Evolutionary conservation across 2,888 invertebrate genomes (phyloP).

Genomic region (Mesochorus sp.): DNA sequence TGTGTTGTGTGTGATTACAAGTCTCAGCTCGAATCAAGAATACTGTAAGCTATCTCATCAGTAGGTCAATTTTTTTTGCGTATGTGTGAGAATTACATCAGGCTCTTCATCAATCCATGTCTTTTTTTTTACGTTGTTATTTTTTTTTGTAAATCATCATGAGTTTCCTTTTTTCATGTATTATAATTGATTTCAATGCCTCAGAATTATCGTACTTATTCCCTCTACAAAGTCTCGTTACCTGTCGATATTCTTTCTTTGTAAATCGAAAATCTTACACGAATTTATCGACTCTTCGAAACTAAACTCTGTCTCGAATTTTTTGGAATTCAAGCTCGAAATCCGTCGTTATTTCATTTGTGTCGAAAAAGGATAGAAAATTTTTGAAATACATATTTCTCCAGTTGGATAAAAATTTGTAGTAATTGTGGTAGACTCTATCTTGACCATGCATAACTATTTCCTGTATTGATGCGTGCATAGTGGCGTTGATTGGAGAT

Average conservation of each 20-base stretch:
- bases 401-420: conserved; percentile 28
- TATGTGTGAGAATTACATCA: conserved; percentile 35
- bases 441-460: conserved; percentile 70
- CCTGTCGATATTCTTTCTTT: neutral
- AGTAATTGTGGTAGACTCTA: conserved; percentile 57
- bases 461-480: conserved; percentile 76
- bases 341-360: neutral
- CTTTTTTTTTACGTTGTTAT: conserved; percentile 41
- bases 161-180: conserved; percentile 68
- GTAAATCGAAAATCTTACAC: neutral
- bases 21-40: conserved; percentile 18
- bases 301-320: neutral
- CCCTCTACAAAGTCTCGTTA: neutral
- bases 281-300: neutral
- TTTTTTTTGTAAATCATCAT: conserved; percentile 63
- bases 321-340: neutral
- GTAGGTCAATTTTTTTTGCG: conserved; percentile 37
- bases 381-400: neutral
- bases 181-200: conserved; percentile 64
- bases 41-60: conserved; percentile 35
- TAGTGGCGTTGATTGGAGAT: conserved; percentile 84
- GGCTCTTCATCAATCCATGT: conserved; percentile 45
- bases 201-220: conserved; percentile 61
- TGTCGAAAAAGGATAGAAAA: neutral
- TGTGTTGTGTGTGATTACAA: too few relatives aligned